Percentiles rank a stretch among this genome's conserved stretches.
Conservation (phyloP, 1,140 invertebrate species). For the Zaprionus nigranus region DNA sequence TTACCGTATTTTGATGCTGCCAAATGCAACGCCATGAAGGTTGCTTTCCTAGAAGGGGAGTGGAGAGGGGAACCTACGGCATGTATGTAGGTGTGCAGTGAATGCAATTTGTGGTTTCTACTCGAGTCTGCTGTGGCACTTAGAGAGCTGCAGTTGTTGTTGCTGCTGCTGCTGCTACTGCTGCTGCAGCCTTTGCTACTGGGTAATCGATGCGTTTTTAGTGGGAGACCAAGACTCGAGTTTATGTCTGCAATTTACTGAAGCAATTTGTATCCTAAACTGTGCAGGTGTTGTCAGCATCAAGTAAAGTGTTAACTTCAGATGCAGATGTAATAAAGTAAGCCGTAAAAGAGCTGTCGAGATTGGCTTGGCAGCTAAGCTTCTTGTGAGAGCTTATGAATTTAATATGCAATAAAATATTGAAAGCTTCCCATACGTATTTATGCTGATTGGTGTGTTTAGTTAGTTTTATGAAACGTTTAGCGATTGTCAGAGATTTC, state of each 20-base stretch:
- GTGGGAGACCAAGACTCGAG: slow-evolving; percentile 17
- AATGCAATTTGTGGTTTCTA: slow-evolving; percentile 63
- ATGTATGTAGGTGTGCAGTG: slow-evolving; percentile 32
- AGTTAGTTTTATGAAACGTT: slow-evolving; percentile 2
- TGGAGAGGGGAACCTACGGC: neutral
- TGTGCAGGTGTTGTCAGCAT: slow-evolving; percentile 13
- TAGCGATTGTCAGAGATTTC: neutral
- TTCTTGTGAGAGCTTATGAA: neutral
- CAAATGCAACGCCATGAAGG: slow-evolving; percentile 27
- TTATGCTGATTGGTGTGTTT: slow-evolving; percentile 1
- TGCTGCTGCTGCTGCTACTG: neutral
- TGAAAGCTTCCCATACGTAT: neutral
- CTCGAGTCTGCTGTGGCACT: slow-evolving; percentile 29
- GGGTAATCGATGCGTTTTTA: slow-evolving; percentile 49
- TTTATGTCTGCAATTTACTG: slow-evolving; percentile 29
- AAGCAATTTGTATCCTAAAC: slow-evolving; percentile 31
- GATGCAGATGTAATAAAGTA: neutral
- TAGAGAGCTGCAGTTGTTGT: slow-evolving; percentile 1
- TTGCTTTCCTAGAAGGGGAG: neutral
- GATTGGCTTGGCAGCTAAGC: neutral
- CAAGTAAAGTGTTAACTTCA: slow-evolving; percentile 11
- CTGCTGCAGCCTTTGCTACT: neutral
- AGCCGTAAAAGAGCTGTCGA: slow-evolving; percentile 1
- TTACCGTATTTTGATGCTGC: slow-evolving; percentile 24
- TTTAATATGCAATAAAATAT: slow-evolving; percentile 1